phyloP scores from a whole-genome alignment of 2,113 vertebrate genomes.

The Tautogolabrus adspersus region DNA sequence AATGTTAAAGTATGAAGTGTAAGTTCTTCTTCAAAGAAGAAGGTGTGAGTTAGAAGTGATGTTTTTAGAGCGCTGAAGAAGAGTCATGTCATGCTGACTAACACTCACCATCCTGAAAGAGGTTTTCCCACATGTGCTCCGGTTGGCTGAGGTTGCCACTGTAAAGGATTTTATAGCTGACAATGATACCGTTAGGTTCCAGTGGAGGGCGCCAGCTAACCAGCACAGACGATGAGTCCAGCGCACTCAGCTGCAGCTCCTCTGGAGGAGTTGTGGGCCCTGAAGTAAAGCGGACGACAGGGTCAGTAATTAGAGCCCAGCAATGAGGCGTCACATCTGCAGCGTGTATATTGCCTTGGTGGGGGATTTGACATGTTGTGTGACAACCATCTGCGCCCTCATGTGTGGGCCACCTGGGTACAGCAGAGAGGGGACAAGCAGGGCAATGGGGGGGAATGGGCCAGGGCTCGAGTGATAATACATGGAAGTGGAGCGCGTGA shows the following conservation, averaged over 20 bases:
- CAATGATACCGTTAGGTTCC: constrained; percentile 94
- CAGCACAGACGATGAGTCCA: constrained; percentile 91
- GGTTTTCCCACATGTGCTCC: constrained; percentile 91
- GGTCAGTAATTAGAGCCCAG: constrained; percentile 69
- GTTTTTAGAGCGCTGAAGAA: background rate
- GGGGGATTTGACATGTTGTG: constrained; percentile 59
- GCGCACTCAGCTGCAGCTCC: constrained; percentile 89
- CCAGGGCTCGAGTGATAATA: constrained; percentile 64
- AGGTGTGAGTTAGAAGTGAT: background rate
- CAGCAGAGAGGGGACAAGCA: constrained; percentile 30
- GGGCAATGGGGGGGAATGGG: constrained; percentile 44
- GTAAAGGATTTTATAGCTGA: constrained; percentile 92
- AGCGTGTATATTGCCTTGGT: constrained; percentile 43
- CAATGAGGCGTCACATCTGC: constrained; percentile 67
- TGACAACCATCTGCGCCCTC: constrained; percentile 69
- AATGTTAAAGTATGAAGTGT: too few relatives aligned
- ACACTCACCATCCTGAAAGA: constrained; percentile 90
- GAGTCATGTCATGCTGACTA: background rate
- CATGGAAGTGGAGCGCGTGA: constrained; percentile 20
- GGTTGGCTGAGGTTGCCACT: constrained; percentile 89
- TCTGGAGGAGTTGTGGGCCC: constrained; percentile 93
- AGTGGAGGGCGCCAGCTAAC: constrained; percentile 94
- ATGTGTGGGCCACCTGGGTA: constrained; percentile 68
- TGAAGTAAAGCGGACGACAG: constrained; percentile 65
- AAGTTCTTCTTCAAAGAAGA: too few relatives aligned